These are phyloP conservation scores for Poeciliopsis turrubarensis DNA, from an alignment of 2,113 vertebrate genomes.

Conservation along the genomic window DNA sequence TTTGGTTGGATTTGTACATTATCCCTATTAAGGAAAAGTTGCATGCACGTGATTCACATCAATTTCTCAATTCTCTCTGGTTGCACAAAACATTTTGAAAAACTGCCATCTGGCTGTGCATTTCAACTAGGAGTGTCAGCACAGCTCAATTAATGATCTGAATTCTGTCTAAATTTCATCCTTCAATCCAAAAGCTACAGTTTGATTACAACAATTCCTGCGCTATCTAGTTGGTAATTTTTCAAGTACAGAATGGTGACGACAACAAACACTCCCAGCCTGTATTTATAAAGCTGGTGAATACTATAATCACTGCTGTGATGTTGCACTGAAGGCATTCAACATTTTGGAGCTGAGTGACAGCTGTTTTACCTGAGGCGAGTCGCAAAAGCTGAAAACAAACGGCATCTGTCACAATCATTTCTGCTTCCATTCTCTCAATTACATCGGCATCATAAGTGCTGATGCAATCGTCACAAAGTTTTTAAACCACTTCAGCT, in stretches of 20 bases:
- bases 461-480: background rate
- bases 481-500: background rate
- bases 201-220: background rate
- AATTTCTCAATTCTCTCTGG: slow-evolving; percentile 23
- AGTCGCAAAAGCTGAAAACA: slow-evolving; percentile 21
- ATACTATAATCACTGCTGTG: slow-evolving; percentile 49
- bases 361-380: too few relatives aligned
- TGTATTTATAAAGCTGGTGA: slow-evolving; percentile 22
- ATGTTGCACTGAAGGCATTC: slow-evolving; percentile 54
- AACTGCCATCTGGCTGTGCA: background rate
- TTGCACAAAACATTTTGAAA: slow-evolving; percentile 14
- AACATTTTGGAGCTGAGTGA: slow-evolving; percentile 28
- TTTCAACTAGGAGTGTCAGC: background rate
- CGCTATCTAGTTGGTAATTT: background rate
- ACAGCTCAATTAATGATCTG: background rate
- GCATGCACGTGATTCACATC: slow-evolving; percentile 29
- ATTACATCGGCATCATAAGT: background rate
- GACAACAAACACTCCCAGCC: slow-evolving; percentile 28
- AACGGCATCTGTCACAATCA: slow-evolving; percentile 2
- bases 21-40: background rate
- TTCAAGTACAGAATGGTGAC: slow-evolving; percentile 3
- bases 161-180: background rate
- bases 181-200: background rate
- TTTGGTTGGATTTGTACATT: slow-evolving; percentile 38
- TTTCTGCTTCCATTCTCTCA: background rate